phyloP scores from a whole-genome alignment of 1,140 invertebrate species.

The Achatina immaculata region DNA sequence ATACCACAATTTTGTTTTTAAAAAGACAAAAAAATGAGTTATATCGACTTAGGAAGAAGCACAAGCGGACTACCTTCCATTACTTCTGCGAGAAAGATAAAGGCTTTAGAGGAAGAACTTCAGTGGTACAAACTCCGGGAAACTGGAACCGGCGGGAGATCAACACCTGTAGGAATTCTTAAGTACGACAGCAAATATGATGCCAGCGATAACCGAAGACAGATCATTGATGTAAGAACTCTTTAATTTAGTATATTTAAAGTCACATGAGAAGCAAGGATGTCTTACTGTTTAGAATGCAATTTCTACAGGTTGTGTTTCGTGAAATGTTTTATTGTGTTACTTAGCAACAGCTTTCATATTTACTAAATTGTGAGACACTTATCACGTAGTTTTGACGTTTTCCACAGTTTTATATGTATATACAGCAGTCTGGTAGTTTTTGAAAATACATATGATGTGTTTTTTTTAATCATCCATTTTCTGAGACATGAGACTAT shows the following conservation, averaged over 20 bases:
- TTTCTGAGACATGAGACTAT: no score
- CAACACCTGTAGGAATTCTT: constrained; percentile 38
- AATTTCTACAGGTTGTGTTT: no score
- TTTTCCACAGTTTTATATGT: no score
- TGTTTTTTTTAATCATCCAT: no score
- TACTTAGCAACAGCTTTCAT: no score
- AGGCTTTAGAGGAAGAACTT: constrained; percentile 45
- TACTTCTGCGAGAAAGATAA: constrained; percentile 40
- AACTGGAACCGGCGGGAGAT: constrained; percentile 11
- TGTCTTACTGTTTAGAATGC: no score
- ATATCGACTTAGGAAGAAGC: constrained; percentile 37
- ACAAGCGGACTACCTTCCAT: constrained; percentile 21
- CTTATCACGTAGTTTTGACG: no score
- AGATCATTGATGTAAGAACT: not conserved
- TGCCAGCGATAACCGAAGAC: constrained; percentile 1
- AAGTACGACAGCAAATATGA: constrained; percentile 37
- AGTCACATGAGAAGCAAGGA: no score
- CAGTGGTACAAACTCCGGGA: constrained; percentile 30
- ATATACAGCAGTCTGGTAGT: no score
- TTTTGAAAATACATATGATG: no score
- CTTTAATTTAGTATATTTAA: not conserved
- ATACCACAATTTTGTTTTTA: not conserved
- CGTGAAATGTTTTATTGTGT: no score
- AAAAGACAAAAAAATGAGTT: constrained; percentile 36
- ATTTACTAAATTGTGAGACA: no score